Base-by-base conservation (phyloP, 2,797 vertebrate species). In the Acipenser oxyrinchus region DNA sequence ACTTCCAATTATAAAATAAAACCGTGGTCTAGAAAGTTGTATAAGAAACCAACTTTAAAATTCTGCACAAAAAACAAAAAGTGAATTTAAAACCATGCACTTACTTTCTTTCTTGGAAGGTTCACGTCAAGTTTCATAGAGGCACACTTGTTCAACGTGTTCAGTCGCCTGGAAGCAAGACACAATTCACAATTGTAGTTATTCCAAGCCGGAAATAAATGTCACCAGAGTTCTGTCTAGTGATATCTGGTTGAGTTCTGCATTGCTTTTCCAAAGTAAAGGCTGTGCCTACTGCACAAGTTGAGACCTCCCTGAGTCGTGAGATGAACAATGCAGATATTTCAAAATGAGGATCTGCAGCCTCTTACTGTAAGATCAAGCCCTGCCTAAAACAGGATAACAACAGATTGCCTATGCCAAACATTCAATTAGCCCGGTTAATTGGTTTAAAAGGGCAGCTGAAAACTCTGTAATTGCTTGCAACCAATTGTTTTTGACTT, bases 81-180 rank as follows among this genome's bases (percentile, higher is more conserved):
- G 13, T 57, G 49, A 64, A 37, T 37, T 37, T 55, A 7, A 48
- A 65, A 9, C 7, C 10, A 2, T 37, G 23, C 53, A 80, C 92
- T 88, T 92, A 96, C 97, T 91, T 97, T 99, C 85, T 97, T 99
- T 80, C 93, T 97, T 76, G 94, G 94, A 81, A 96, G 90, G 89
- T 92, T 96, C 77, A 98, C 93, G 72, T 99, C 96, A 78, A 99
- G 95, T 93, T 97, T 99, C 96, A 99, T 96, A 81, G 95, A 99
- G 82, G 95, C 95, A 80, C 95, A 98, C 88, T 96, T 98, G 86
- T 99, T 99, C 85, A 99, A 81, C 10, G 97, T 97, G 85, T 96
- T 95, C 76, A 99, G 91, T 77, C 97, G 91, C 86, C 97, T 99
- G 81, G 74, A 88, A 88, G 71, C 68, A 83, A 87, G 85, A 73